phyloP scores from a whole-genome alignment of 2,113 vertebrate genomes.

The Pedionomus torquatus region DNA sequence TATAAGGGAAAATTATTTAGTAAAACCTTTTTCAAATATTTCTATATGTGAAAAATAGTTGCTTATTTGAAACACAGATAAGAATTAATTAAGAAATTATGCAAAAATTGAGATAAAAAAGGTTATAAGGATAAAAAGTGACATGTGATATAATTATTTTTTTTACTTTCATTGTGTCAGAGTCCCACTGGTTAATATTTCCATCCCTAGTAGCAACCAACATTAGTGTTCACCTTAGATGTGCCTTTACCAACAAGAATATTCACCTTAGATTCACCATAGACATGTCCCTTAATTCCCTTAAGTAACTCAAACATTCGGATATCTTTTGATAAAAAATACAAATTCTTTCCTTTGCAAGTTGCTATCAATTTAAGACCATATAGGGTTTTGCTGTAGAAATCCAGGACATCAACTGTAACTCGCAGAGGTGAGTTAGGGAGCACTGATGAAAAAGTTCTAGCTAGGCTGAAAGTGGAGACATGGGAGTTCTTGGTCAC shows the following conservation, averaged over 20 bases:
- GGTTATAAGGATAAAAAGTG: background rate
- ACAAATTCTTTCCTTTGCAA: background rate
- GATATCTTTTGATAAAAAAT: background rate
- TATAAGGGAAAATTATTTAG: background rate
- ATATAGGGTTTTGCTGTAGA: background rate
- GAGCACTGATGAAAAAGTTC: background rate
- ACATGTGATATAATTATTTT: background rate
- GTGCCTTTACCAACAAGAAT: background rate
- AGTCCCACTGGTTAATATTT: background rate
- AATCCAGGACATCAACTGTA: background rate
- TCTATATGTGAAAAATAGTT: background rate
- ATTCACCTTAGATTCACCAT: background rate
- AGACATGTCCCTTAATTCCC: background rate
- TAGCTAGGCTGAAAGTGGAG: fast-evolving
- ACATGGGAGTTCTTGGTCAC: background rate
- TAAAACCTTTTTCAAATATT: background rate
- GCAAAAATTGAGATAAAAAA: background rate
- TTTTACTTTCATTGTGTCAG: background rate
- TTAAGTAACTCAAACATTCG: background rate
- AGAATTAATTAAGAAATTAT: background rate
- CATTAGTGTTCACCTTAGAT: background rate
- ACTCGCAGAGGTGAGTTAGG: fast-evolving
- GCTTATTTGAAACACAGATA: background rate
- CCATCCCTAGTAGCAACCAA: background rate
- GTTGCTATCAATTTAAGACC: background rate